Evolutionary conservation across 2,797 vertebrate species (phyloP).

Genomic region (Menidia menidia): DNA sequence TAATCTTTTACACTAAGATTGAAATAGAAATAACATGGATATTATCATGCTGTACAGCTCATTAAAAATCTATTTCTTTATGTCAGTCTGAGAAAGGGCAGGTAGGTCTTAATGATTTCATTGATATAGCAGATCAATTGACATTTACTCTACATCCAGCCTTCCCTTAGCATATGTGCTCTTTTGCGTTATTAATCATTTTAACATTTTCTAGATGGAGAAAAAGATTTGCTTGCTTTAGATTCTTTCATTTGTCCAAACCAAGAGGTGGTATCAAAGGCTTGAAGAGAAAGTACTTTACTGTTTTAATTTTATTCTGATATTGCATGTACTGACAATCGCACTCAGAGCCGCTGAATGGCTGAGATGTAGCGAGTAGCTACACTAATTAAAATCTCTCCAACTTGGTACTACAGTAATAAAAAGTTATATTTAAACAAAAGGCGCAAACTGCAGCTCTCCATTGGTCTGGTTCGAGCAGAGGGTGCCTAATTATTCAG

Average conservation of each 20-base stretch:
- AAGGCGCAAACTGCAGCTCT: constrained; percentile 38
- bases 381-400: constrained; percentile 38
- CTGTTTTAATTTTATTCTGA: constrained; percentile 8
- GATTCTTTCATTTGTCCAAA: neutral
- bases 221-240: neutral
- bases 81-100: neutral
- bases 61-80: constrained; percentile 1
- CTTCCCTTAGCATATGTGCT: no score
- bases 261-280: neutral
- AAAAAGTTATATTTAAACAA: constrained; percentile 42
- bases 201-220: neutral
- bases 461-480: constrained; percentile 16
- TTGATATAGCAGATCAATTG: neutral
- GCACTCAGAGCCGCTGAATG: constrained; percentile 6
- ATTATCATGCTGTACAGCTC: neutral
- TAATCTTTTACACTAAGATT: neutral
- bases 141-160: neutral
- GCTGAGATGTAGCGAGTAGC: constrained; percentile 21
- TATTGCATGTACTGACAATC: constrained; percentile 6
- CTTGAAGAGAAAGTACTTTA: neutral
- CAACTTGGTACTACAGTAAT: constrained; percentile 21
- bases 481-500: constrained; percentile 56
- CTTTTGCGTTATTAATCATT: neutral
- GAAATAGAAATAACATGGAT: neutral
- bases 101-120: neutral